Conservation (phyloP, 2,797 vertebrate species). For the Coracias cyanogaster region DNA sequence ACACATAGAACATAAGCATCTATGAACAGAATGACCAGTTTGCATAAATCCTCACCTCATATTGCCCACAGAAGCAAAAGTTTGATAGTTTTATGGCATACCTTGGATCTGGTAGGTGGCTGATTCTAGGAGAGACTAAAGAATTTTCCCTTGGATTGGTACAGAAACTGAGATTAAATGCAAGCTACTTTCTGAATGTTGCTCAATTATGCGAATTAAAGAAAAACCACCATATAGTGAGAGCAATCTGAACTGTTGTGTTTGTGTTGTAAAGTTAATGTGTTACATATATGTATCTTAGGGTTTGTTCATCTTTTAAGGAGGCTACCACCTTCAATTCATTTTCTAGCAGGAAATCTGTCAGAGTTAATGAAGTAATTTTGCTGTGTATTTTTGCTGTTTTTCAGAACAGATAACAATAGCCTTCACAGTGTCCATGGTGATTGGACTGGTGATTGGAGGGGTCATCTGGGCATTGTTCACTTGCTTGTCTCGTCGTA, state of each 20-base stretch:
- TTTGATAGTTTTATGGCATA: neutral
- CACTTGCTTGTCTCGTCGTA: constrained; percentile 89
- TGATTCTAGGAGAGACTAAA: neutral
- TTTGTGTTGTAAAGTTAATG: neutral
- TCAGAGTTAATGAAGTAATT: neutral
- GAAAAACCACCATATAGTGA: neutral
- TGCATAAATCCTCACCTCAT: neutral
- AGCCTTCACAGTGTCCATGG: constrained; percentile 93
- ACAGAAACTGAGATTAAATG: neutral
- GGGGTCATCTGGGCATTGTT: constrained; percentile 87
- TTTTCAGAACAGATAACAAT: constrained; percentile 89
- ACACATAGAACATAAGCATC: neutral
- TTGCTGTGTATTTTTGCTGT: neutral
- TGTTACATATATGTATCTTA: neutral
- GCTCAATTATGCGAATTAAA: neutral
- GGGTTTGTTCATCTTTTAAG: neutral
- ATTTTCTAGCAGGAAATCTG: neutral
- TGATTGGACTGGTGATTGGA: constrained; percentile 90
- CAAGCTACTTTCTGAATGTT: neutral
- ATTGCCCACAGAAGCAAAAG: neutral
- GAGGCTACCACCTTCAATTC: neutral
- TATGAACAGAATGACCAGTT: neutral
- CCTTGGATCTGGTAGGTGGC: neutral
- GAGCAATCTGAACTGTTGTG: neutral
- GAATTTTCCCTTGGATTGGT: neutral